Base-by-base conservation (phyloP, 2,113 vertebrate species). In the Cyprinodon brontotheroides region DNA sequence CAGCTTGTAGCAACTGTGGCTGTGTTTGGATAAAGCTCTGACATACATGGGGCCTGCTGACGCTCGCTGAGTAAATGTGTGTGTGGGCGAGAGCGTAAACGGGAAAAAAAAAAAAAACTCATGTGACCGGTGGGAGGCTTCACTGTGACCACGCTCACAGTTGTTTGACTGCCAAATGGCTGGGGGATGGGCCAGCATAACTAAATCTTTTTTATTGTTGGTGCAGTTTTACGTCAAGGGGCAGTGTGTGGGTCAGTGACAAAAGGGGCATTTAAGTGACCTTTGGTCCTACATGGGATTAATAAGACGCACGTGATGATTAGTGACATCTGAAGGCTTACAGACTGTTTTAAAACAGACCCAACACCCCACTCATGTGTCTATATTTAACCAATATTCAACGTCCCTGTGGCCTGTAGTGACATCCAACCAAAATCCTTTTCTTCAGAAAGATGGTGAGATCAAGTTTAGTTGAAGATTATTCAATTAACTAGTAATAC, bases 11-110 rank as follows among this genome's bases (percentile, higher is more conserved):
- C 90, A 92, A 93, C 91, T 78, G 87, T 91, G 89, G 90, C 87
- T 74, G 80, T 93, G 92, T 93, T 93, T 91, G 90, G 91, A 92
- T 90, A 91, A 89, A 90, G 82, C 89, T 86, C 87, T 88, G 91
- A 93, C 88, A 92, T 86, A 82, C 90, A 86, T 72, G 87, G 75
- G 89, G 86, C 87, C 87, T 85, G 75, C 79, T 90, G 90, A 91
- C 87, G 84, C 71, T 80, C 66, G 22, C 61, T 41, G 65, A 73
- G 65, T 53, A 50, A 53, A n/a, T 60, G 74, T 22, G n/a, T 39
- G 78, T 45, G 73, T 40, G 72, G 40, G 71, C 47, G 65, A 72
- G 29, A 65, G 65, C 47, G 29, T 70, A 59, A 63, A 47, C 63
- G 12, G 17, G 68, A 11, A 60, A 72, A 36, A 36, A 12, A n/a